Conservation (phyloP, 2,113 vertebrate genomes). For the Microtus pennsylvanicus region DNA sequence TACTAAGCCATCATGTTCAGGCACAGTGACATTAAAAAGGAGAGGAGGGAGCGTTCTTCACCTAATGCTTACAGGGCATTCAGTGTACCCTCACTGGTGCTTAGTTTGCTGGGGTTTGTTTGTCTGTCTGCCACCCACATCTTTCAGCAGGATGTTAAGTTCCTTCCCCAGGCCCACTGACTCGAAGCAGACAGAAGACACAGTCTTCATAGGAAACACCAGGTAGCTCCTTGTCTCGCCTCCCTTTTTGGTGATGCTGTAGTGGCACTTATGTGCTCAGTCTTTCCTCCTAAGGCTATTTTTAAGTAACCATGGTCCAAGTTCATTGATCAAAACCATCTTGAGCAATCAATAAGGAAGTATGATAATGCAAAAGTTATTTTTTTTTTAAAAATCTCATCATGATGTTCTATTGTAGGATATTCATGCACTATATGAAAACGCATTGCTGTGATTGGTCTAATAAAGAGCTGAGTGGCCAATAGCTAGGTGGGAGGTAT, state of each 20-base stretch:
- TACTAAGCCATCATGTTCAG: neutral
- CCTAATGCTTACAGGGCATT: neutral
- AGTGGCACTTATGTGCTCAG: neutral
- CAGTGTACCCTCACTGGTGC: neutral
- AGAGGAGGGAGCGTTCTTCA: neutral
- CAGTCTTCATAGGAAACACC: neutral
- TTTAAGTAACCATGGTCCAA: neutral
- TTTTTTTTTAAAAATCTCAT: neutral
- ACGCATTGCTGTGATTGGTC: neutral
- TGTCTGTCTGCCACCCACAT: neutral
- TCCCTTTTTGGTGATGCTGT: neutral
- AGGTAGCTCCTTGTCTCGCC: fast-evolving
- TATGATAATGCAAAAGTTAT: neutral
- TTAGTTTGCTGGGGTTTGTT: neutral
- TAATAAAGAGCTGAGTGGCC: neutral
- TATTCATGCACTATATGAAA: neutral
- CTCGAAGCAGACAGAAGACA: neutral
- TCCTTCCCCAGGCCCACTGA: neutral
- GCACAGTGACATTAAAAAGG: neutral
- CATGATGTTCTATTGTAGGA: neutral
- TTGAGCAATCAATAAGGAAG: neutral
- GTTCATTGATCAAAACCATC: neutral
- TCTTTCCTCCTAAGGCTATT: neutral
- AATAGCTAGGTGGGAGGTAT: neutral
- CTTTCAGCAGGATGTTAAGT: neutral